A percentile compares a stretch with the other conserved stretches of the same genome.
phyloP scores from a whole-genome alignment of 2,113 vertebrate genomes.

The Suricata suricatta region DNA sequence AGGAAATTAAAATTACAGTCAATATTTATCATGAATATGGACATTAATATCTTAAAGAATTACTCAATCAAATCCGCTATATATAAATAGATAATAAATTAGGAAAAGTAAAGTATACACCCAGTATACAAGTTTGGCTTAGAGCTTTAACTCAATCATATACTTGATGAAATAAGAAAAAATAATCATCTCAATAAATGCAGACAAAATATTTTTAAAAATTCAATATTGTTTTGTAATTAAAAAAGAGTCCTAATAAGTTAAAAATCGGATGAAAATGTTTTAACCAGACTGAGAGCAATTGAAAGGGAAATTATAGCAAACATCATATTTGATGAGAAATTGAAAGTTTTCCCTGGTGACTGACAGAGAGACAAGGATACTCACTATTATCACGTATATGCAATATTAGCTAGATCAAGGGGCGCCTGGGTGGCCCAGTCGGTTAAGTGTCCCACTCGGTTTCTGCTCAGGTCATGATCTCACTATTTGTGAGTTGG shows the following conservation, averaged over 20 bases:
- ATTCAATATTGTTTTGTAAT: background rate
- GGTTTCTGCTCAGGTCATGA: no score
- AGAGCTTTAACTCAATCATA: background rate
- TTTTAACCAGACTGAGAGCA: background rate
- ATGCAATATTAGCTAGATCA: background rate
- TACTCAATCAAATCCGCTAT: background rate
- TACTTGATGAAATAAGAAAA: background rate
- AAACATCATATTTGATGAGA: background rate
- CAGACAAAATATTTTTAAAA: background rate
- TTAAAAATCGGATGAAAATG: background rate
- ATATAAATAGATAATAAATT: background rate
- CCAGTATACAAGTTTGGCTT: background rate
- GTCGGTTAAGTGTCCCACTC: no score
- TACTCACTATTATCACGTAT: background rate
- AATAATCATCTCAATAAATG: background rate
- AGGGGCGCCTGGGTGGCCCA: no score
- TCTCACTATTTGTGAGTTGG: no score
- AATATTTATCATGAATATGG: background rate
- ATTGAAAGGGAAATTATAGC: background rate
- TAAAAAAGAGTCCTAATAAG: background rate
- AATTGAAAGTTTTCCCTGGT: background rate
- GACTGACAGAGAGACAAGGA: background rate
- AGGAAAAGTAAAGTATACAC: background rate
- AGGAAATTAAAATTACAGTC: background rate
- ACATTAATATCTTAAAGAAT: background rate